Evolutionary conservation across 2,113 vertebrate genomes (phyloP).

Genomic region (Thamnaconus septentrionalis): DNA sequence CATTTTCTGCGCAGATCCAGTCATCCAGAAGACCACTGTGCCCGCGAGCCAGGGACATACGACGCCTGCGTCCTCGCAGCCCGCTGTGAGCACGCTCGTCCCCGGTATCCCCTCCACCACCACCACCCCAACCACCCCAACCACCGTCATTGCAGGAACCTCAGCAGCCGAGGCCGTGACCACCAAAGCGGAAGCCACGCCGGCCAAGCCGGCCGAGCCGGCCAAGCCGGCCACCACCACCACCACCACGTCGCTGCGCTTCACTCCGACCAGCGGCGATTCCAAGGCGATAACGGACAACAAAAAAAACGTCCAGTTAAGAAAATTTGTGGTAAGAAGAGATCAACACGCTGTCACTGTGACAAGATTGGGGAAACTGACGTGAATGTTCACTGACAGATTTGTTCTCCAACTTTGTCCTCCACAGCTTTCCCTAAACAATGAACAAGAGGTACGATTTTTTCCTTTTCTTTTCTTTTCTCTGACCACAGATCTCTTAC

Average conservation of each 20-base stretch:
- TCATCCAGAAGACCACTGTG: no score
- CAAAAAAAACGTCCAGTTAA: neutral
- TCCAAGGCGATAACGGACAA: neutral
- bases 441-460: conserved; percentile 33
- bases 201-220: no score
- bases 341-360: no score
- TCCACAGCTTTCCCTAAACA: conserved; percentile 46
- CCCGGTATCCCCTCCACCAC: neutral
- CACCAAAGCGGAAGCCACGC: neutral
- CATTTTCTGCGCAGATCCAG: no score
- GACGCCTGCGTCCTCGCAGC: no score
- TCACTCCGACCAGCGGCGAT: neutral
- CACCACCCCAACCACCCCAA: no score
- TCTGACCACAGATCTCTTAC: neutral
- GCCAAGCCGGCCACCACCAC: no score
- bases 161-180: rapidly evolving
- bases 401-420: neutral
- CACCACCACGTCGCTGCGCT: no score
- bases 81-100: no score
- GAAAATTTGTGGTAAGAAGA: neutral
- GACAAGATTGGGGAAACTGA: neutral
- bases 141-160: neutral
- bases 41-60: no score
- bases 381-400: neutral
- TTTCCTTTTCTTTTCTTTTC: neutral